Conservation (phyloP, 2,888 invertebrate species). For the Synergus japonicus region DNA sequence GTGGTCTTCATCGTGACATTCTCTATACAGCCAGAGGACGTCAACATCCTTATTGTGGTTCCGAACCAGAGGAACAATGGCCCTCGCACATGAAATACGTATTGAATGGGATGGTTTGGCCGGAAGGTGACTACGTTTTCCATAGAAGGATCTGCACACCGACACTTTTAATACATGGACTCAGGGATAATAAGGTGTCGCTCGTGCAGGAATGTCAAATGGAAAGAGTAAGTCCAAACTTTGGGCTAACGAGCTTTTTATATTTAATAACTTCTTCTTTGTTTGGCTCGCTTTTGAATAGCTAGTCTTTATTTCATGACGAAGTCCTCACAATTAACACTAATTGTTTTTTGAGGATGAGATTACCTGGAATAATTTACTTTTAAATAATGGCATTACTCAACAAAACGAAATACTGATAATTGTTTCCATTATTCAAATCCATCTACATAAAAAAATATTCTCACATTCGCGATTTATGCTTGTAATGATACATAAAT, state of each 20-base stretch:
- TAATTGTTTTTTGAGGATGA: too few species aligned
- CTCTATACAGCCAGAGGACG: constrained; percentile 80
- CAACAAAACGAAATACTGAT: neutral
- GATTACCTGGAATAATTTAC: too few species aligned
- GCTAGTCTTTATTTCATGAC: neutral
- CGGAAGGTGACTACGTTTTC: constrained; percentile 83
- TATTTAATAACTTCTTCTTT: neutral
- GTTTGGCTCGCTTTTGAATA: neutral
- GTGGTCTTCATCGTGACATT: constrained; percentile 80
- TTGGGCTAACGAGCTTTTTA: neutral
- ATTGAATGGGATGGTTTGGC: constrained; percentile 83
- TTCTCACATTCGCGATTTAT: neutral
- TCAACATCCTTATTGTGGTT: constrained; percentile 79
- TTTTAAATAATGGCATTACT: neutral
- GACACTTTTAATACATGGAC: constrained; percentile 83
- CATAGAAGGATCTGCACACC: constrained; percentile 83
- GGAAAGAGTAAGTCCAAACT: constrained; percentile 80
- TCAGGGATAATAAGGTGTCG: constrained; percentile 83
- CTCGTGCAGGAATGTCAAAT: constrained; percentile 85
- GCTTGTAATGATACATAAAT: neutral
- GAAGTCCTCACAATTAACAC: too few species aligned
- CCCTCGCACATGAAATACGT: constrained; percentile 79
- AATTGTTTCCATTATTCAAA: neutral
- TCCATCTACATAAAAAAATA: neutral
- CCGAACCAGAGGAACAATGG: constrained; percentile 75